A percentile compares a stretch with the other conserved stretches of the same genome.
Evolutionary conservation across 2,797 vertebrate genomes (phyloP).

Genomic region (Darevskia nairensis): DNA sequence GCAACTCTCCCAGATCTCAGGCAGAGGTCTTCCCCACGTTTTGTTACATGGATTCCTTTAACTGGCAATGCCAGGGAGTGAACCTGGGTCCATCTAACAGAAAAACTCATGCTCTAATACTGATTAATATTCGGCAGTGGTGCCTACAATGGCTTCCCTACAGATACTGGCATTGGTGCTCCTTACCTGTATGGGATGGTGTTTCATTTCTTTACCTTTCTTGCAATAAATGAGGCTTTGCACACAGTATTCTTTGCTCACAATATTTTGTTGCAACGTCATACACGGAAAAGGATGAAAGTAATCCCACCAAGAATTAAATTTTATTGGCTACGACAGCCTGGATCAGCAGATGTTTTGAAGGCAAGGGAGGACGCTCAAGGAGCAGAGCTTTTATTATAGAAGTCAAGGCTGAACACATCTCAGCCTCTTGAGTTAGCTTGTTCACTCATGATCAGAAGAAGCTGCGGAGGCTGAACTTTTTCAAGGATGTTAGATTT

Average conservation of each 20-base stretch:
- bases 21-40: too few species aligned
- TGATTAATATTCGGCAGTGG: too few species aligned
- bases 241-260: background rate
- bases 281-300: background rate
- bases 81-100: too few species aligned
- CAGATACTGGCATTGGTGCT: too few species aligned
- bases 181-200: too few species aligned
- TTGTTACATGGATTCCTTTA: too few species aligned
- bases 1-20: too few species aligned
- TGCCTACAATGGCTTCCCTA: too few species aligned
- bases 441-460: background rate
- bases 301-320: background rate
- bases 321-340: constrained; percentile 13
- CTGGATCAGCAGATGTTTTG: background rate
- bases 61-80: too few species aligned
- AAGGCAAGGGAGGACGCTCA: background rate
- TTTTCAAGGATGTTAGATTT: constrained; percentile 16
- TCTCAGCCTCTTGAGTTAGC: background rate
- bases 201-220: too few species aligned
- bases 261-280: background rate
- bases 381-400: background rate
- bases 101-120: too few species aligned
- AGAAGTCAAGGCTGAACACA: background rate
- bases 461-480: background rate
- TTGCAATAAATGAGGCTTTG: background rate